Base-by-base conservation (phyloP, 2,797 vertebrate genomes). In the Cephalopachus bancanus region DNA sequence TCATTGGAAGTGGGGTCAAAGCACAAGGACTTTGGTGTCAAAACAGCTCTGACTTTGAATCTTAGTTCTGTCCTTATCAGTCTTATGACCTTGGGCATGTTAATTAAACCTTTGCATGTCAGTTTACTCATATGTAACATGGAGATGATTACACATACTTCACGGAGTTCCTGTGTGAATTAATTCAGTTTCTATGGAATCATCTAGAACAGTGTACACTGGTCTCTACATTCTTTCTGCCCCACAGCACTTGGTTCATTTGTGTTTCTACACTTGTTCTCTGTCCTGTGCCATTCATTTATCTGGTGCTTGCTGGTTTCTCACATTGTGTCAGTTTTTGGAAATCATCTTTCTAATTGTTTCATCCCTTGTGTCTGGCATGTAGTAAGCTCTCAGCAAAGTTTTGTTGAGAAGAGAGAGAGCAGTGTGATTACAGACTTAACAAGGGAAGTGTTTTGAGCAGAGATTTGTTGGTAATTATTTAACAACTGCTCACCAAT, bases 21-120 rank as follows among this genome's bases (percentile, higher is more conserved):
- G 51, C 87, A 78, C 79, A 69, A 84, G 24, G 44, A n/a, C 49
- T 72, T 87, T 79, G 22, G 20, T 83, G 15, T 93, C 44, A 69
- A 78, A 88, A 62, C 17, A 74, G 26, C 55, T 10, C 3, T 57
- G 51, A 51, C 19, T 95, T 92, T 90, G 62, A 84, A 78, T 80
- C 78, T 95, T 75, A 83, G 16, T 62, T 89, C 79, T 95, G 26
- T 8, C 30, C 24, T 89, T 78, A 86, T n/a, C 49, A 86, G n/a
- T 26, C 79, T 93, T 79, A 30, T 92, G 53, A 55, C 15, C 8
- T 65, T 72, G 44, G 65, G 51, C n/a, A 28, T 55, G 22, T 51
- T 81, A 53, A 78, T n/a, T 76, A 88, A 83, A 16, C 76, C 10
- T 74, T 57, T 78, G 30, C 17, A 9, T 71, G 49, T 87, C 79